Percentiles rank a stretch among this genome's conserved stretches.
phyloP scores from a whole-genome alignment of 2,888 invertebrate genomes.

The Eupithecia subfuscata region DNA sequence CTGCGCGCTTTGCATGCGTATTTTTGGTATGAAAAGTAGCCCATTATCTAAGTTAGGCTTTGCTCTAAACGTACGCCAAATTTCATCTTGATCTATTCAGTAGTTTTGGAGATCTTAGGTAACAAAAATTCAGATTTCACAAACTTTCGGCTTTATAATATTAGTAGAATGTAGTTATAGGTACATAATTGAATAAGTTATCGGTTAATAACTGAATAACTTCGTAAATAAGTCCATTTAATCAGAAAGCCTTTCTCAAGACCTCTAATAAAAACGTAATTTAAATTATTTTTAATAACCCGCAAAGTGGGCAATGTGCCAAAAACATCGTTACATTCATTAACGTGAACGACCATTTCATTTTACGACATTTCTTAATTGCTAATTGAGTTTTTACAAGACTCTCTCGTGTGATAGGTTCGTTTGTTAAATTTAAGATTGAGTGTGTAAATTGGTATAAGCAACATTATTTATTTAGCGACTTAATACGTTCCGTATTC shows the following conservation, averaged over 20 bases:
- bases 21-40: too few species aligned
- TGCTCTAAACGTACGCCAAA: too few species aligned
- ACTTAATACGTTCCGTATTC: too few species aligned
- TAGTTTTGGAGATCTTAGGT: too few species aligned
- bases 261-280: neutral
- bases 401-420: constrained; percentile 10
- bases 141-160: too few species aligned
- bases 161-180: too few species aligned
- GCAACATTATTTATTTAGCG: too few species aligned
- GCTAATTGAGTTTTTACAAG: constrained; percentile 16
- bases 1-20: too few species aligned
- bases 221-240: neutral
- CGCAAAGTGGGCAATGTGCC: constrained; percentile 29
- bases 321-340: constrained; percentile 35
- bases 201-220: too few species aligned
- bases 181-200: neutral
- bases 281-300: constrained; percentile 15
- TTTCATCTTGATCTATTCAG: too few species aligned
- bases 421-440: constrained; percentile 3
- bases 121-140: too few species aligned
- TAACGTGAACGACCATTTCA: constrained; percentile 23
- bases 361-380: constrained; percentile 27
- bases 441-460: neutral
- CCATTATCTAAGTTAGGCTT: too few species aligned
- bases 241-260: neutral